Evolutionary conservation across 2,113 vertebrate species (phyloP).

Genomic region (Tinamus guttatus): DNA sequence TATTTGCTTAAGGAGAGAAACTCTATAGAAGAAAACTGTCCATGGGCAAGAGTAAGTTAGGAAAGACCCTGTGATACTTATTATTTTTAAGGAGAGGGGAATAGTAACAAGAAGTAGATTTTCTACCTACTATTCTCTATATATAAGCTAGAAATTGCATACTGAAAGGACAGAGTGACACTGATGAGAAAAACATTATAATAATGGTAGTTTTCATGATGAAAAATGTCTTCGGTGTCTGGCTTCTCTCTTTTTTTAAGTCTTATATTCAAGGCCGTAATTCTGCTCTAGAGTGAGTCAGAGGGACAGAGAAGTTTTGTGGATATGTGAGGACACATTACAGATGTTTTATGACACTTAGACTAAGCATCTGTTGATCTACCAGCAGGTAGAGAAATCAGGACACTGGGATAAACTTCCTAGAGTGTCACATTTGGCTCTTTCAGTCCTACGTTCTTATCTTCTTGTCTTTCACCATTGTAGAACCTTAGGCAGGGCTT

Average conservation of each 20-base stretch:
- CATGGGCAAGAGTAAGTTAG: neutral
- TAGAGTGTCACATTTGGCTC: fast-evolving
- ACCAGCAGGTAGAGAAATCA: fast-evolving
- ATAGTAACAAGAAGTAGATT: neutral
- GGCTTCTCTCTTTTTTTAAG: neutral
- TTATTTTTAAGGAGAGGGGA: neutral
- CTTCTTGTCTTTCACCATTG: neutral
- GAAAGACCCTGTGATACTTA: neutral
- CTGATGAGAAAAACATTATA: neutral
- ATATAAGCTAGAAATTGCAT: neutral
- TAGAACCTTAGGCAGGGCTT: neutral
- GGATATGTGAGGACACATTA: neutral
- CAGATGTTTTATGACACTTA: neutral
- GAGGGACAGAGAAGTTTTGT: neutral
- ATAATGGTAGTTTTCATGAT: neutral
- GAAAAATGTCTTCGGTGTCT: neutral
- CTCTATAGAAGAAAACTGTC: neutral
- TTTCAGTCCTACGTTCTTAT: neutral
- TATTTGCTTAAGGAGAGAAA: neutral
- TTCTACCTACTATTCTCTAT: too few species aligned
- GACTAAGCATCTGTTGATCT: neutral
- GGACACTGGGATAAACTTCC: neutral
- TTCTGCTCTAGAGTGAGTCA: neutral
- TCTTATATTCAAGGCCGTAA: neutral
- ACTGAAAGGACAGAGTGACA: neutral